Conservation (phyloP, 2,113 vertebrate genomes). For the Rhombomys opimus region DNA sequence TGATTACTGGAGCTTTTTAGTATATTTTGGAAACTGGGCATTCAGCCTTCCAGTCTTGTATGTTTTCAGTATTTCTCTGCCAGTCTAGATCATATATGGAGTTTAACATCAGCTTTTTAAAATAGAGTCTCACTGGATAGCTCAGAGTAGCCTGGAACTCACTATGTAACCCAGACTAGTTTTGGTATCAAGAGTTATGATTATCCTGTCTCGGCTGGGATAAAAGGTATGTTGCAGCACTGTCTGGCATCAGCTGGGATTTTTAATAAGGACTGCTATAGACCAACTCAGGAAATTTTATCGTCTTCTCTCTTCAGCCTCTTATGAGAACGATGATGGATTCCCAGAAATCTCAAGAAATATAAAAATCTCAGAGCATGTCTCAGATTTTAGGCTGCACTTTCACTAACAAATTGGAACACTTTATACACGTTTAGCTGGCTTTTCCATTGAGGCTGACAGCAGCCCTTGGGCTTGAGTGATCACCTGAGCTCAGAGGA, state of each 20-base stretch:
- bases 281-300: not conserved
- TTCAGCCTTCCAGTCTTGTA: not conserved
- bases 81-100: not conserved
- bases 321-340: not conserved
- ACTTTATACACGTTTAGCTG: not conserved
- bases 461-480: not conserved
- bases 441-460: not conserved
- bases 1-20: not conserved
- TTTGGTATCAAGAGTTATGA: not conserved
- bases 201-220: not conserved
- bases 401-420: conserved; percentile 9
- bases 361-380: not conserved
- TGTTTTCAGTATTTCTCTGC: not conserved
- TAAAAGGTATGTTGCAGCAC: too few relatives aligned
- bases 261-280: not conserved
- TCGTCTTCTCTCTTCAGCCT: not conserved
- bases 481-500: not conserved
- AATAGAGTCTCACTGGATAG: not conserved
- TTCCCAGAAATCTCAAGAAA: not conserved
- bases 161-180: not conserved
- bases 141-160: not conserved
- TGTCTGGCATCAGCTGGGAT: not conserved
- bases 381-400: not conserved
- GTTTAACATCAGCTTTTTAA: not conserved
- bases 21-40: not conserved